Percentiles rank a stretch among this genome's conserved stretches.
These are phyloP conservation scores for Helicoverpa zea DNA, from an alignment of 1,140 invertebrate species.

Conservation along the genomic window DNA sequence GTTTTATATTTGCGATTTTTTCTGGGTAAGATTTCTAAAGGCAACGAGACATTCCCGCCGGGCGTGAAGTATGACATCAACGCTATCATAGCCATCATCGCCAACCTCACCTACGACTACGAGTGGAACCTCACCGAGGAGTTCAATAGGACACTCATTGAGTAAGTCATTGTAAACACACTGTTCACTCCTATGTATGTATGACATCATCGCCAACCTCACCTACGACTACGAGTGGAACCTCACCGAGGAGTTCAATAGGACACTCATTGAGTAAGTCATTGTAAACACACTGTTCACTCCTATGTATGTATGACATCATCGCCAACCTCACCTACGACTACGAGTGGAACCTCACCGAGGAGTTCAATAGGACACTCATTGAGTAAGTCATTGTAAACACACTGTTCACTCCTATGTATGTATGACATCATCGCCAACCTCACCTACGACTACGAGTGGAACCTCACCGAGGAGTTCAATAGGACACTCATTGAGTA, in stretches of 20 bases:
- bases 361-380: constrained; percentile 59
- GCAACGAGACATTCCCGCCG: not conserved
- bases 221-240: constrained; percentile 66
- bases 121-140: constrained; percentile 63
- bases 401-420: too few relatives aligned
- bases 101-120: constrained; percentile 64
- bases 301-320: constrained; percentile 25
- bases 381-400: not conserved
- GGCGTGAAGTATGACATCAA: not conserved
- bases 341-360: constrained; percentile 65
- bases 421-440: constrained; percentile 56
- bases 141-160: constrained; percentile 61
- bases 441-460: constrained; percentile 64
- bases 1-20: too few relatives aligned
- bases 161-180: not conserved
- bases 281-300: not conserved
- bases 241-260: constrained; percentile 62
- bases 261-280: constrained; percentile 28
- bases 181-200: too few relatives aligned
- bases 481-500: constrained; percentile 53
- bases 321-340: constrained; percentile 64
- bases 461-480: constrained; percentile 62
- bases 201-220: constrained; percentile 59
- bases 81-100: constrained; percentile 56
- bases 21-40: too few relatives aligned